Evolutionary conservation across 2,113 vertebrate genomes (phyloP).

Genomic region (Xyrauchen texanus): DNA sequence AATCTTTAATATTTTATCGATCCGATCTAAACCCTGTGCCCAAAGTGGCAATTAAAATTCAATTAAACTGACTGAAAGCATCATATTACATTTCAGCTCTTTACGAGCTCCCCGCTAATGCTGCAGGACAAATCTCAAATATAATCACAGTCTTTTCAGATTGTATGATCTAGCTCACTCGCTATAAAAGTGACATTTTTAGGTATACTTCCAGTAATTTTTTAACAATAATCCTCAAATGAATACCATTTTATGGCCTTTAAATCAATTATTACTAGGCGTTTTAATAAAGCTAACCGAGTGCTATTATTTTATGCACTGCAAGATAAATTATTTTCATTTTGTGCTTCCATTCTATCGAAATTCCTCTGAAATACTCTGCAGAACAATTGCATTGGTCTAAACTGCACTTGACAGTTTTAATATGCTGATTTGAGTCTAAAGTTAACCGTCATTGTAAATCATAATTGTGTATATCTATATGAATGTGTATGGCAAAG

Average conservation of each 20-base stretch:
- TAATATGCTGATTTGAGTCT: no score
- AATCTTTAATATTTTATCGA: constrained; percentile 99
- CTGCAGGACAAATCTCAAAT: constrained; percentile 98
- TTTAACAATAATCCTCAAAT: constrained; percentile 98
- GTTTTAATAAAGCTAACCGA: constrained; percentile 94
- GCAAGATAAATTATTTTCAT: constrained; percentile 82
- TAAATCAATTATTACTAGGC: constrained; percentile 99
- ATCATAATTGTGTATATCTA: no score
- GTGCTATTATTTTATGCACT: constrained; percentile 85
- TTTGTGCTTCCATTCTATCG: constrained; percentile 78
- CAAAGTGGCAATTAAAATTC: constrained; percentile 99
- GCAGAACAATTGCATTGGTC: background rate
- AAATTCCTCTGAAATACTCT: constrained; percentile 12
- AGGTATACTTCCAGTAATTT: constrained; percentile 99
- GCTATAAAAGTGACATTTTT: constrained; percentile 99
- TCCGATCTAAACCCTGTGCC: constrained; percentile 99
- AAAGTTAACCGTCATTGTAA: no score
- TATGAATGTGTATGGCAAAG: no score
- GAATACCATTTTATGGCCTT: constrained; percentile 97
- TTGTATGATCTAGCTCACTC: constrained; percentile 98
- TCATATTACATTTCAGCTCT: constrained; percentile 99
- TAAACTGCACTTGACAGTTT: background rate
- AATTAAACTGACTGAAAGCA: constrained; percentile 99
- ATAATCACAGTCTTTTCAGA: constrained; percentile 98
- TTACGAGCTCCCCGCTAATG: constrained; percentile 99